These are phyloP conservation scores for Microtus richardsoni DNA, from an alignment of 2,113 vertebrate species.

Conservation along the genomic window DNA sequence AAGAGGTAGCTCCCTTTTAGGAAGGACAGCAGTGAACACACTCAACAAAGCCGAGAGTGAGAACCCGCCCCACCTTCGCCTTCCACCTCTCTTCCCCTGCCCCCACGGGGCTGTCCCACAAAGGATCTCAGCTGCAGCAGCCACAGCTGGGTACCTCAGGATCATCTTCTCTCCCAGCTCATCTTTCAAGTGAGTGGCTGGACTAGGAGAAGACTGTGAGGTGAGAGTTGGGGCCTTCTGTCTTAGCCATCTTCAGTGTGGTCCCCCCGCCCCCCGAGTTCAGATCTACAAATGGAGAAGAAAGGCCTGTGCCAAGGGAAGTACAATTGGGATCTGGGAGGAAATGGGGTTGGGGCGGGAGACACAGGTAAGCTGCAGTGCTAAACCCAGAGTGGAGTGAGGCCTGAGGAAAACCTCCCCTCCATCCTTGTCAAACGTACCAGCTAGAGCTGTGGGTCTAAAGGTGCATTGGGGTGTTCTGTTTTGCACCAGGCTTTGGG, in stretches of 20 bases:
- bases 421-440: background rate
- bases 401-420: accelerated
- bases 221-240: background rate
- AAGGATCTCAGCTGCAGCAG: background rate
- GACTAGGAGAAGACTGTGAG: background rate
- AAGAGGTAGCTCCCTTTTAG: background rate
- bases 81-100: background rate
- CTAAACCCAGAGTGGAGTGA: accelerated
- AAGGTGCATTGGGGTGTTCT: accelerated
- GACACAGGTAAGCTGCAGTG: background rate
- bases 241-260: background rate
- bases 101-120: too few species aligned
- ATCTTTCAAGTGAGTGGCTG: too few species aligned
- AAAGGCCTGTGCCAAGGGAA: background rate
- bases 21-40: background rate
- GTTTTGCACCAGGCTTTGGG: background rate
- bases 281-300: background rate
- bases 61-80: background rate
- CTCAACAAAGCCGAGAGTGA: too few species aligned
- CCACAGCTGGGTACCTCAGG: accelerated
- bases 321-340: accelerated
- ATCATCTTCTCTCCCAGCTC: background rate
- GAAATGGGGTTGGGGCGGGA: accelerated
- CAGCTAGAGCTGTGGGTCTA: background rate
- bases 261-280: too few species aligned